These are phyloP conservation scores for Argynnis bischoffii DNA, from an alignment of 2,888 invertebrate species.

Conservation along the genomic window DNA sequence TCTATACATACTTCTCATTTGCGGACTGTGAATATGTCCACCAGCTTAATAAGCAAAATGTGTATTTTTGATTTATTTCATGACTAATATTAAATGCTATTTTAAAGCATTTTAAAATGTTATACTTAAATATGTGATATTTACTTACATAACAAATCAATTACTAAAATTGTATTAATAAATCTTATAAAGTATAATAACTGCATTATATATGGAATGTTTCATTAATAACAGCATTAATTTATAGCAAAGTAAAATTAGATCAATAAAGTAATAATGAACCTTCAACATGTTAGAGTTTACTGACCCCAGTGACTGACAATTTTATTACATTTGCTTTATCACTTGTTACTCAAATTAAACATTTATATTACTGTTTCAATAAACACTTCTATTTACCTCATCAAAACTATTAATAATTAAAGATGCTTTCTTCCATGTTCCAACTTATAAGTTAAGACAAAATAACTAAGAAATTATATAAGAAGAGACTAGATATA, in stretches of 20 bases:
- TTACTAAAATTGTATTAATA: no score
- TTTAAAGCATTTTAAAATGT: background rate
- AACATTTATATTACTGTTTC: background rate
- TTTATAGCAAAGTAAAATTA: background rate
- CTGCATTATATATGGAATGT: no score
- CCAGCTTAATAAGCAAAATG: slow-evolving; percentile 45
- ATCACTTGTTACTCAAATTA: background rate
- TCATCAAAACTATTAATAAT: slow-evolving; percentile 62
- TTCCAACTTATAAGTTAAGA: slow-evolving; percentile 39
- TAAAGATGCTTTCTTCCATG: slow-evolving; percentile 59
- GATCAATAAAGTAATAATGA: background rate
- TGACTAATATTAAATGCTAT: slow-evolving; percentile 1
- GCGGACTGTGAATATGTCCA: slow-evolving; percentile 69
- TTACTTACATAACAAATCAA: background rate
- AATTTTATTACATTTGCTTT: slow-evolving; percentile 4
- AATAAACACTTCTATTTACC: slow-evolving; percentile 46
- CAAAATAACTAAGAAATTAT: slow-evolving; percentile 29
- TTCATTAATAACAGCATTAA: background rate
- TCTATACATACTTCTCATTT: slow-evolving; percentile 77
- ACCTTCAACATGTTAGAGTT: slow-evolving; percentile 13
- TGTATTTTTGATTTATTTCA: slow-evolving; percentile 17
- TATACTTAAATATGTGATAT: background rate
- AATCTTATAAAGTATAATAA: no score
- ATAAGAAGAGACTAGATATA: slow-evolving; percentile 26
- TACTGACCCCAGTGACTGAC: slow-evolving; percentile 12